Conservation (phyloP, 2,888 invertebrate species). For the Metallyticus violacea region DNA sequence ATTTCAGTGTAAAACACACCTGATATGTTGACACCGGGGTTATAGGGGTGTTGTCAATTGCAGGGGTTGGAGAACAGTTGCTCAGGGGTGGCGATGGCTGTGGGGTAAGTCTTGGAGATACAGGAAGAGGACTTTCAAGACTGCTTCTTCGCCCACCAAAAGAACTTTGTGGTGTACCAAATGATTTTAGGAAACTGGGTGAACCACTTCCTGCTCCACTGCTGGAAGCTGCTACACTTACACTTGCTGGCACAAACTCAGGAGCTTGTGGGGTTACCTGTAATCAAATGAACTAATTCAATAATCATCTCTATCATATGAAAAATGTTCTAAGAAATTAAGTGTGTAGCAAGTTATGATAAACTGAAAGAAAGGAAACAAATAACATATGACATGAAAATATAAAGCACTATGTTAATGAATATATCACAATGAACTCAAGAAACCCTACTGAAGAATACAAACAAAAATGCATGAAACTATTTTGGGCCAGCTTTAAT, state of each 20-base stretch:
- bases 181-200: constrained; percentile 47
- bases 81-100: constrained; percentile 48
- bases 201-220: constrained; percentile 39
- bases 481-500: too few species aligned
- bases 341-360: too few species aligned
- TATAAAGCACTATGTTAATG: too few species aligned
- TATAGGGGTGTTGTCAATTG: constrained; percentile 37
- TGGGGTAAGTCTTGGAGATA: constrained; percentile 51
- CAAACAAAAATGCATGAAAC: too few species aligned
- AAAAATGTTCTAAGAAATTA: too few species aligned
- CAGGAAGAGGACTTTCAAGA: constrained; percentile 45
- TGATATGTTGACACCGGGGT: constrained; percentile 45
- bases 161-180: constrained; percentile 39
- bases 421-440: too few species aligned
- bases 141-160: constrained; percentile 36
- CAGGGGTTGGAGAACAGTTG: constrained; percentile 47
- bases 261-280: constrained; percentile 47
- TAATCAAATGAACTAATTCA: not conserved
- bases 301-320: too few species aligned
- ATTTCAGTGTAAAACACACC: constrained; percentile 36
- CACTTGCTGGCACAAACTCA: constrained; percentile 52
- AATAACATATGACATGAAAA: too few species aligned
- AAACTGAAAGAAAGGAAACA: too few species aligned
- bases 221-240: not conserved
- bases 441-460: too few species aligned